phyloP scores from a whole-genome alignment of 2,113 vertebrate genomes.

The Chamaea fasciata region DNA sequence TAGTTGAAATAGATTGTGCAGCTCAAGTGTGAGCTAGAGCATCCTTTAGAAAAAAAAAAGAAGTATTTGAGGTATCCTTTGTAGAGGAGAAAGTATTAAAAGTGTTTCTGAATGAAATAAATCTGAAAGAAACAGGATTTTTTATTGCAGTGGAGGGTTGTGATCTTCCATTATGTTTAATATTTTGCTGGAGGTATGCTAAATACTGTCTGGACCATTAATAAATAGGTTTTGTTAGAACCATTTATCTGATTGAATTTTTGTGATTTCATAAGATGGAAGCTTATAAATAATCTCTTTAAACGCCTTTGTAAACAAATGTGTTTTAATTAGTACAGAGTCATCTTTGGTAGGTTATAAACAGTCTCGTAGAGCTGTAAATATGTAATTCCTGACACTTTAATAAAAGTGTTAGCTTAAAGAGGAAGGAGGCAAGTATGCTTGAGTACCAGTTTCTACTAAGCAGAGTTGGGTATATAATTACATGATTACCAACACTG shows the following conservation, averaged over 20 bases:
- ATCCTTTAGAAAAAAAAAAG: not conserved
- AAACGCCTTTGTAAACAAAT: not conserved
- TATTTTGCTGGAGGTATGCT: not conserved
- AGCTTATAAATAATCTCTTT: not conserved
- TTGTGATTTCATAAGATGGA: not conserved
- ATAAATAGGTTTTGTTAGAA: not conserved
- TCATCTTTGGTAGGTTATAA: not conserved
- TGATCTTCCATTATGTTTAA: not conserved
- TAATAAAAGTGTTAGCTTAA: not conserved
- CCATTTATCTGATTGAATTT: not conserved
- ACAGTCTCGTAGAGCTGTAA: not conserved
- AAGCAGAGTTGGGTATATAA: not conserved
- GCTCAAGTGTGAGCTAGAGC: not conserved
- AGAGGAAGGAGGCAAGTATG: not conserved
- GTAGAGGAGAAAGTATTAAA: not conserved
- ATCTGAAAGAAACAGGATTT: not conserved
- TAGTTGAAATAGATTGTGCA: not conserved
- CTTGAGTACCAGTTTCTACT: not conserved
- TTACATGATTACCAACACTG: not conserved
- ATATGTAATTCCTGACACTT: not conserved
- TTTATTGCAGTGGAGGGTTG: not conserved
- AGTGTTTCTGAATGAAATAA: not conserved
- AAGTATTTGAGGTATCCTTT: not conserved
- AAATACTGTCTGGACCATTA: not conserved
- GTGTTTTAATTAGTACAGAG: not conserved